Percentiles rank a stretch among this genome's conserved stretches.
Evolutionary conservation across 2,113 vertebrate species (phyloP).

Genomic region (Falco punctatus): DNA sequence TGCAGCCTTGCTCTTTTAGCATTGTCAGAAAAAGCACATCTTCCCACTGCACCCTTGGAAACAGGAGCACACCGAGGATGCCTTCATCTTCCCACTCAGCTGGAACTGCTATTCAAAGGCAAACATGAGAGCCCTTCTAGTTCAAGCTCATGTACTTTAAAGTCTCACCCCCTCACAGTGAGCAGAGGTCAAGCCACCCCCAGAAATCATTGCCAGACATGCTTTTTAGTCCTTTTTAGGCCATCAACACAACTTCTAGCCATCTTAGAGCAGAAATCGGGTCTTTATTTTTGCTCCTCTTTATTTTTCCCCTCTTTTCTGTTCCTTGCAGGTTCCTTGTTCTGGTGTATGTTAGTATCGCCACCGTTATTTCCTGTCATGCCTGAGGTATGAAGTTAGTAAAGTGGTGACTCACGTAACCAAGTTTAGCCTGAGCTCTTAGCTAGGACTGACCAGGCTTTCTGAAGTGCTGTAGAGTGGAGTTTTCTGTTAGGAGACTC

Average conservation of each 20-base stretch:
- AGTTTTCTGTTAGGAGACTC: neutral
- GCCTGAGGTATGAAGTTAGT: neutral
- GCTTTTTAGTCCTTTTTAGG: neutral
- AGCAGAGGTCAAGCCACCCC: neutral
- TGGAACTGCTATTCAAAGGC: neutral
- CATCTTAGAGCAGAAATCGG: neutral
- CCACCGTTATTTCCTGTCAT: fast-evolving
- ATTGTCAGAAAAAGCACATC: neutral
- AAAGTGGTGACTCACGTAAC: neutral
- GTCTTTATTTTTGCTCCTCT: neutral
- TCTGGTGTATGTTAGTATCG: neutral
- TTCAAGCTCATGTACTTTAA: neutral
- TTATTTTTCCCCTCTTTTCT: neutral
- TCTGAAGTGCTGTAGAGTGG: neutral
- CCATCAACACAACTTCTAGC: neutral
- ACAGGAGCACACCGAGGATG: fast-evolving
- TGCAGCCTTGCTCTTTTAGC: neutral
- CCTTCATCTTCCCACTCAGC: slow-evolving; percentile 20
- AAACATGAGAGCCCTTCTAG: neutral
- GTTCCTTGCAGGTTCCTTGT: neutral
- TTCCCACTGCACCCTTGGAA: neutral
- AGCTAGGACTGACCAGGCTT: neutral
- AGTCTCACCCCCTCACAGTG: neutral
- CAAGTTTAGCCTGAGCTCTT: neutral
- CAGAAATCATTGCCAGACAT: neutral